Evolutionary conservation across 2,797 vertebrate genomes (phyloP), one percentile per base, ranked within the genome.

Genomic region (Sebastes oblongus): DNA sequence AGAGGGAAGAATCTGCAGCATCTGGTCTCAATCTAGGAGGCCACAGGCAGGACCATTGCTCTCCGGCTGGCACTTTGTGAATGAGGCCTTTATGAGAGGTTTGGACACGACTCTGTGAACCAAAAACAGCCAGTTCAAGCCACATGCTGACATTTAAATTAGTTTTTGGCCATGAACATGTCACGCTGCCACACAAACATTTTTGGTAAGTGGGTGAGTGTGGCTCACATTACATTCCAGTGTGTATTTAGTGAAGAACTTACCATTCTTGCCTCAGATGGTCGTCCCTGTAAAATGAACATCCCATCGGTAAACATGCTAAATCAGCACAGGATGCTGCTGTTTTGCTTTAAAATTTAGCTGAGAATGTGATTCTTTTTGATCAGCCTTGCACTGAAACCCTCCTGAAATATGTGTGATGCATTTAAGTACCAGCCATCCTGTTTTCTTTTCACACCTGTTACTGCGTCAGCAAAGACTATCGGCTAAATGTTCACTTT

Each of bases 21-120:
- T 95, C 90, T 95, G 94, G 78, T 92, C 87, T 82, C 78, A 86
- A 78, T 92, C 78, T 65, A 54, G 55, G 71, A 82, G 66, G 75
- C 84, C 74, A n/a, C 80, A 80, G 79, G 81, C 83, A 59, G 85
- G 69, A 16, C 66, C 22, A 25, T 68, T 83, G 16, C 56, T 67
- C 34, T 54, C 80, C 61, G 78, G 65, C 85, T 94, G 93, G 85
- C 87, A 89, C 71, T 66, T 20, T 29, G 72, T 93, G 85, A 95
- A 94, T 91, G 85, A 86, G 86, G 78, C 72, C 87, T 90, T 94
- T 92, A 91, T 92, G 78, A 88, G 82, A 87, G 82, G 59, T 69
- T 87, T 91, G 90, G 86, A 84, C 68, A 32, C 50, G 32, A 72
- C 34, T 39, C 46, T 54, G 60, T 46, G 67, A 42, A 86, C 75